Conservation (phyloP, 2,888 invertebrate species). For the Polydrusus tereticollis region DNA sequence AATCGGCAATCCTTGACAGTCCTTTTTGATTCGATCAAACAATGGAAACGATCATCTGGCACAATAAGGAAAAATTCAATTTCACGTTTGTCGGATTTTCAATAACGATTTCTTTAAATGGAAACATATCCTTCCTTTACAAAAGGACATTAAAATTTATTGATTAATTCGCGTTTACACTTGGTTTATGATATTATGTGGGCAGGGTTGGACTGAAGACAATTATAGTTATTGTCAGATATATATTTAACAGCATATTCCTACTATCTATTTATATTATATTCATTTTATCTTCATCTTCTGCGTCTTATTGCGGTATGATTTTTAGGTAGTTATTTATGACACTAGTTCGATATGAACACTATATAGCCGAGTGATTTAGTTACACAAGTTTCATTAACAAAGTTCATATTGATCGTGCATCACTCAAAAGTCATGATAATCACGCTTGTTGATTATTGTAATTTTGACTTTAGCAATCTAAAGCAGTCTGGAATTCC, state of each 20-base stretch:
- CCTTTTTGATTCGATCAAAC: conserved; percentile 43
- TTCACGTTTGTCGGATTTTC: conserved; percentile 50
- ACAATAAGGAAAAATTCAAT: conserved; percentile 52
- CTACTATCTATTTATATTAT: too few relatives aligned
- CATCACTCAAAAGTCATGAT: too few relatives aligned
- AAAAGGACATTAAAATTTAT: conserved; percentile 45
- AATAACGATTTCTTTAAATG: conserved; percentile 56
- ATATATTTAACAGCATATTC: neutral
- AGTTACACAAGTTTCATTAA: too few relatives aligned
- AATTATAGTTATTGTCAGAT: neutral
- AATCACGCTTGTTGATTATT: too few relatives aligned
- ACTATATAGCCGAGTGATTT: too few relatives aligned
- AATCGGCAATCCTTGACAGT: conserved; percentile 47
- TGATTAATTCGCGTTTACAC: conserved; percentile 49
- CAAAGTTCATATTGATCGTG: too few relatives aligned
- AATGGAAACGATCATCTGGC: conserved; percentile 50
- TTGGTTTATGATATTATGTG: conserved; percentile 29
- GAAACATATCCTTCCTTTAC: conserved; percentile 54
- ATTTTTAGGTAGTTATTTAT: too few relatives aligned
- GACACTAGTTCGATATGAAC: too few relatives aligned
- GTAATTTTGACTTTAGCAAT: too few relatives aligned
- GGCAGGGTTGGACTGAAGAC: conserved; percentile 42
- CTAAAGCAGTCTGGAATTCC: too few relatives aligned
- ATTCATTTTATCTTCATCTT: too few relatives aligned
- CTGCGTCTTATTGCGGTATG: too few relatives aligned